Evolutionary conservation across 2,888 invertebrate species (phyloP), one percentile per base, ranked within the genome.

Genomic region (Meloe dianella): DNA sequence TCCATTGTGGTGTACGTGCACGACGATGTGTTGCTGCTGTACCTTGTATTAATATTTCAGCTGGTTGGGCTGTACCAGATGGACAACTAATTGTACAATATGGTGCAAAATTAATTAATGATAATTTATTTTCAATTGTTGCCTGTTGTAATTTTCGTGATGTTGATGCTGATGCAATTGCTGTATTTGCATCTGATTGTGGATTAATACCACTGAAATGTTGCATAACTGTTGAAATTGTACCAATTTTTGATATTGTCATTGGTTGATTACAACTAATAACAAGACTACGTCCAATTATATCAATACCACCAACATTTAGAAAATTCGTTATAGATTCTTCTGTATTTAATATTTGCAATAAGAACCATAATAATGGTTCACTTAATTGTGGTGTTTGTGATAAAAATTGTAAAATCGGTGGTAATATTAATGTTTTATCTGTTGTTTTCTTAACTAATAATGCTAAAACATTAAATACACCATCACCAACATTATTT

Each of bases 1-100:
- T 93, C 97, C 97, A 97, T n/a, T 96, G 92, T 5, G 97, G 93
- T 1, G 94, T 93, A 67, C 96, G 88, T 24, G 95, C 93, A 51
- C 97, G 86, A 54, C 95, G 87, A 78, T 94, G 93, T 3, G 95
- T 92, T 0, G 94, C 91, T 72, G 89, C 88, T 4, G 80, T 89
- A 61, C 92, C 90, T 80, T 94, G 92, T 72, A 97, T 92, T 41
- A 97, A 86, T 68, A 95, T 92, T 82, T 96, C 95, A 0, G 96
- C 93, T 0, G 95, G 91, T 80, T 95, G 95, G 8, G 95, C 94
- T 4, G 94, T 93, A 2, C 79, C 79, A 12, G 82, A 81, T 61
- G 79, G 80, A 67, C 84, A 83, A 56, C 78, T 78, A 57, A 63
- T 59, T 54, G 51, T 81, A 87, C 94, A 95, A 38, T 95, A 87